phyloP scores from a whole-genome alignment of 2,797 vertebrate genomes.

The Poecilia picta region DNA sequence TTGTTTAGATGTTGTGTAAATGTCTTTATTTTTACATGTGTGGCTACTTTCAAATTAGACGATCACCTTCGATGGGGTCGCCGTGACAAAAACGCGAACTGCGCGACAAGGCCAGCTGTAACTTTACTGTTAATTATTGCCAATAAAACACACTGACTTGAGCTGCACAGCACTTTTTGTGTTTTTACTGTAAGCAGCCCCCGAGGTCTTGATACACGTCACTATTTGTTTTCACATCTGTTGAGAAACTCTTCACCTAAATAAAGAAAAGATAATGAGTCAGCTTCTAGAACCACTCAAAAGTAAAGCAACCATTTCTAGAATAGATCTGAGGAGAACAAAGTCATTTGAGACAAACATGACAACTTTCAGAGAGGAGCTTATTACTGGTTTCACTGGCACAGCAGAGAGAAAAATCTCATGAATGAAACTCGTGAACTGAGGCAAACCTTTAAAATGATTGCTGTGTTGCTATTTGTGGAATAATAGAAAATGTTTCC shows the following conservation, averaged over 20 bases:
- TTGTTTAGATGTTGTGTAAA: no score
- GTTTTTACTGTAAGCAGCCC: not conserved
- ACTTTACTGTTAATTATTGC: conserved; percentile 1
- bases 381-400: not conserved
- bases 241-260: conserved; percentile 1
- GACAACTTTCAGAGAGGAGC: conserved; percentile 13
- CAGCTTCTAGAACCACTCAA: not conserved
- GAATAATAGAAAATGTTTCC: conserved; percentile 22
- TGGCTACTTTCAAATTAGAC: conserved; percentile 1
- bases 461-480: not conserved
- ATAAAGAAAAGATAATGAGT: conserved; percentile 40
- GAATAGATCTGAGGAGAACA: conserved; percentile 36
- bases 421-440: conserved; percentile 7
- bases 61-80: not conserved
- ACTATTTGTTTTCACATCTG: conserved; percentile 5
- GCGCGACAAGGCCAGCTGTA: not conserved
- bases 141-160: not conserved
- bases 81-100: not conserved
- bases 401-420: conserved; percentile 6
- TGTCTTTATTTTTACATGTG: not conserved
- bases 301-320: conserved; percentile 17
- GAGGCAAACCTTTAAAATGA: not conserved
- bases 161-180: not conserved
- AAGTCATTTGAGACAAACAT: conserved; percentile 40
- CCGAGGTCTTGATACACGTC: not conserved